Base-by-base conservation (phyloP, 2,888 invertebrate genomes). In the Apamea sordens region DNA sequence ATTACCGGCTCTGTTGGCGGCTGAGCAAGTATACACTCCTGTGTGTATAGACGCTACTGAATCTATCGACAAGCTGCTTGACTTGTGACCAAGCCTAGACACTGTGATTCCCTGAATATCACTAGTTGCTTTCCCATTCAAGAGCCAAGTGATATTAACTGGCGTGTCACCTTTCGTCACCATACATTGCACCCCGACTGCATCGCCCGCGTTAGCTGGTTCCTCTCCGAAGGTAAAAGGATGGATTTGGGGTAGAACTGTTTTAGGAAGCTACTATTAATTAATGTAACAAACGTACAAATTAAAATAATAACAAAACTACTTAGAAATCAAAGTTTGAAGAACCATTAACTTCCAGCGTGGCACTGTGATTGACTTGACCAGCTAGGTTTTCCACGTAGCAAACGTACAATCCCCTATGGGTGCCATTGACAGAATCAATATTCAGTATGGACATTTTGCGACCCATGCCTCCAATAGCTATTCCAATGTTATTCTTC, bases 161-260 rank as follows among this genome's bases (percentile, higher is more conserved):
- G 98, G 99, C 74, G 97, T 97, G 93, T 99, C 99, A 69, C 99
- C 98, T 94, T 98, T 98, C 73, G 97, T 97, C 65, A 98, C 98
- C 95, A 98, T 97, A 93, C 98, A 98, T 86, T 98, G 97, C 11
- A 98, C 97, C 77, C 98, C 98, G 59, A 98, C 98, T 86, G 98
- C 97, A 86, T 98, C 98, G 18, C 98, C 98, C 79, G 98, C 98
- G 91, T 98, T 98, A 68, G 98, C 97, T 77, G 98, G 97, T 88
- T 98, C 98, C 74, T 98, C 98, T 77, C 98, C 98, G 91, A 98
- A 98, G 82, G 97, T 97, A 93, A 98, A 98, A 80, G 98, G 98
- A 94, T 98, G 97, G 92, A 98, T 98, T 97, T 98, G 98, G 85
- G 98, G 98, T 86, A 98, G 97, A 93, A 98, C 98, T 98, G 93